Percentiles rank a stretch among this genome's conserved stretches.
phyloP scores from a whole-genome alignment of 2,797 vertebrate species.

The Gila robusta region DNA sequence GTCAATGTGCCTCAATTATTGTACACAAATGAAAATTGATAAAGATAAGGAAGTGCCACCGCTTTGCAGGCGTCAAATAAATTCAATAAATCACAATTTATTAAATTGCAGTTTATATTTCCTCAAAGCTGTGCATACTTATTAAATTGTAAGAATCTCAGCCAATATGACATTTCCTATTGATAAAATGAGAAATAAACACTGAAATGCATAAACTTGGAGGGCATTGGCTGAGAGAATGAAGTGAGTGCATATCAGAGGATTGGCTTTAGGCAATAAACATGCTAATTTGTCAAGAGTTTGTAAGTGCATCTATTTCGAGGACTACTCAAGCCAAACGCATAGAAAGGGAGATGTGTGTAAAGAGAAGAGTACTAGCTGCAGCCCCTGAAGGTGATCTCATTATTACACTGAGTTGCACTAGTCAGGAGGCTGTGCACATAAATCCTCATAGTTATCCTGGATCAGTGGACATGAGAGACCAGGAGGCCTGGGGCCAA shows the following conservation, averaged over 20 bases:
- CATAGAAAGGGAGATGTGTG: conserved; percentile 16
- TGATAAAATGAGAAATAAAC: conserved; percentile 32
- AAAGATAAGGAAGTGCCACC: conserved; percentile 66
- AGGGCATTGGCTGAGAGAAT: background rate
- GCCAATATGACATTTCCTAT: background rate
- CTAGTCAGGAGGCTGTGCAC: conserved; percentile 53
- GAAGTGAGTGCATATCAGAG: background rate
- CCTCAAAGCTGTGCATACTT: background rate
- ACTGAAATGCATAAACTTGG: background rate
- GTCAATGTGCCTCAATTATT: conserved; percentile 74
- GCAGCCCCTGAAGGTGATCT: conserved; percentile 59
- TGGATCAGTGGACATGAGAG: conserved; percentile 55
- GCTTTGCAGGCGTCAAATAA: conserved; percentile 58
- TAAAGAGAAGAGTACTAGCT: conserved; percentile 45
- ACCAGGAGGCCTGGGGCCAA: conserved; percentile 52
- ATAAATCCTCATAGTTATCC: conserved; percentile 67
- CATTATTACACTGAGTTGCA: conserved; percentile 62
- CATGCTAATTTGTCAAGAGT: conserved; percentile 46
- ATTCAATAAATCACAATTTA: conserved; percentile 68
- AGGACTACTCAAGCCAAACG: conserved; percentile 30
- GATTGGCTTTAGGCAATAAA: conserved; percentile 42
- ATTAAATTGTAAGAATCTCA: background rate
- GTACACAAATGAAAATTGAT: conserved; percentile 73
- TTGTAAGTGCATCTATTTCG: conserved; percentile 25
- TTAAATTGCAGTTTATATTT: conserved; percentile 63